These are phyloP conservation scores for Brachyalestes nurse DNA, from an alignment of 2,797 vertebrate genomes.

Conservation along the genomic window DNA sequence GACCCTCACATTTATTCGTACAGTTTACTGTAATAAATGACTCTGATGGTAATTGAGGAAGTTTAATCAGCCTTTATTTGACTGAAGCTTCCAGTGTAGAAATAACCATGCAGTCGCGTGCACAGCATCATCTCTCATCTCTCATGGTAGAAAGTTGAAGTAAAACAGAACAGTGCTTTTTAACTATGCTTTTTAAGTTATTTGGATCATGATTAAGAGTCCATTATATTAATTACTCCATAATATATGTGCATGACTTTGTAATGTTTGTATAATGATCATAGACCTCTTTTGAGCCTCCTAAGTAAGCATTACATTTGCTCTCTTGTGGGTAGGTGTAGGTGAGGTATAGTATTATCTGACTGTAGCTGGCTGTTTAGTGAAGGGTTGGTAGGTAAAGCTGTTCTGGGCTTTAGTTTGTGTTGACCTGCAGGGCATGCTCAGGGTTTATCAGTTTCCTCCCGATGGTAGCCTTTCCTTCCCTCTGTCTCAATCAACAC, in stretches of 20 bases:
- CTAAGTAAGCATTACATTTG: neutral
- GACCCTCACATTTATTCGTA: neutral
- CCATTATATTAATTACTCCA: neutral
- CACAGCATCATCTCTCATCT: neutral
- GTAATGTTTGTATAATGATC: neutral
- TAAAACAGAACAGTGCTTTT: neutral
- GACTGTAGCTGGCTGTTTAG: conserved; percentile 54
- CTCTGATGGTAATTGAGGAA: neutral
- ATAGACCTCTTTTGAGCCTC: neutral
- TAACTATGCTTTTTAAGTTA: neutral
- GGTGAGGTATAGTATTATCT: neutral
- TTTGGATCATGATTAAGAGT: neutral
- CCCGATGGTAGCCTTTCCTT: conserved; percentile 75
- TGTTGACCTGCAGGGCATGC: conserved; percentile 43
- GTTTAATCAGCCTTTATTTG: neutral
- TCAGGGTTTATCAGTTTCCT: conserved; percentile 79
- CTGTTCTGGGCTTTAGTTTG: conserved; percentile 28
- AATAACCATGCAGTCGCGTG: neutral
- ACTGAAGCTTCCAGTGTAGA: conserved; percentile 16
- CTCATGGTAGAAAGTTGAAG: neutral
- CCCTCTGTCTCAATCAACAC: conserved; percentile 57
- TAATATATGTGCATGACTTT: neutral
- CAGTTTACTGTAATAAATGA: neutral
- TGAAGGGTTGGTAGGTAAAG: conserved; percentile 36
- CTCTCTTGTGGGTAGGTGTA: neutral